Conservation (phyloP, 1,140 invertebrate species). For the Drusus annulatus region DNA sequence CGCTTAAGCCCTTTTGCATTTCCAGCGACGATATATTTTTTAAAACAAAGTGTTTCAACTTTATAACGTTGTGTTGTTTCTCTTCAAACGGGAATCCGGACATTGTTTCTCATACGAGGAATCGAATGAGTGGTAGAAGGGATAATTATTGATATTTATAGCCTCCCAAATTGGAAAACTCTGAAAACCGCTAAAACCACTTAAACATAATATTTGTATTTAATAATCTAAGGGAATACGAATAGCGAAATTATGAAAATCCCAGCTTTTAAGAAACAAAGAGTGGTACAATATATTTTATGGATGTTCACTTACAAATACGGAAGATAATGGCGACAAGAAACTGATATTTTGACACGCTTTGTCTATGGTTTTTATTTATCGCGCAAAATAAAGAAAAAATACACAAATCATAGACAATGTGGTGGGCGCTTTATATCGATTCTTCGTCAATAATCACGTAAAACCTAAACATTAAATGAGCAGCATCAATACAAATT, state of each 20-base stretch:
- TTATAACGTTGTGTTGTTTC: constrained; percentile 15
- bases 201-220: not conserved
- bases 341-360: constrained; percentile 21
- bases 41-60: too few species aligned
- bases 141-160: constrained; percentile 48
- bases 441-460: not conserved
- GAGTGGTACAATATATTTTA: constrained; percentile 17
- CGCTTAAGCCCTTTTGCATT: too few species aligned
- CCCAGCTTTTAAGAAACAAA: not conserved
- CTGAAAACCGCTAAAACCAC: not conserved
- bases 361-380: constrained; percentile 20
- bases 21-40: too few species aligned
- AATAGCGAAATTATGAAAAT: constrained; percentile 43
- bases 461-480: not conserved
- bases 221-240: constrained; percentile 8
- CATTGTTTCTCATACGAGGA: not conserved
- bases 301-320: constrained; percentile 28
- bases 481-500: constrained; percentile 4
- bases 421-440: constrained; percentile 20
- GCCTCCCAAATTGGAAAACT: not conserved
- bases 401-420: constrained; percentile 21
- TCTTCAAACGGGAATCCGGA: not conserved
- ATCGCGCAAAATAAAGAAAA: constrained; percentile 16
- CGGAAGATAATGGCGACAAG: constrained; percentile 28
- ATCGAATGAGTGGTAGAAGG: not conserved